Base-by-base conservation (phyloP, 2,113 vertebrate genomes). In the Deroptyus accipitrinus region DNA sequence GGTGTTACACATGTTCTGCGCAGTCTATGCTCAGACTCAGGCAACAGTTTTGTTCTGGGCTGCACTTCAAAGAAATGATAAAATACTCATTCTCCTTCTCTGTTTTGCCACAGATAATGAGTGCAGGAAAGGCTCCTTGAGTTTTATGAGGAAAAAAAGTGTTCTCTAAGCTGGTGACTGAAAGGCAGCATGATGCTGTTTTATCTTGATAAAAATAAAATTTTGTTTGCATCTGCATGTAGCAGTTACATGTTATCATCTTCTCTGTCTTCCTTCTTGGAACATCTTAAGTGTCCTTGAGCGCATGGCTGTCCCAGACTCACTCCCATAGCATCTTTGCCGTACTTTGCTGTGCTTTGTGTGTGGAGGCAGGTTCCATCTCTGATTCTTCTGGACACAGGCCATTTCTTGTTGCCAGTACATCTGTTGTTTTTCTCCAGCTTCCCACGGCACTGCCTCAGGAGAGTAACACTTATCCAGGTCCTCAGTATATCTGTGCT, bases 41-140 rank as follows among this genome's bases (percentile, higher is more conserved):
- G 61, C 82, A 87, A 80, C 87, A 77, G 67, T 93, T 90, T 86
- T 14, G 27, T 72, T 96, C 82, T 90, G 84, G 90, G 75, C 75
- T 77, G 42, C n/a, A 52, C 87, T 96, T 97, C 88, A 96, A 94
- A 96, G 79, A 92, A 88, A 93, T 74, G 70, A 94, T 90, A 90
- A 94, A 85, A 55, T 37, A 30, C 0, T 0, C 8, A 27, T 88
- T 94, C 23, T 88, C 44, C 28, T 82, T 19, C 33, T 86, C 61
- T 85, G 54, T 89, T 96, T 96, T 87, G 51, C 19, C 3, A 17
- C 13, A 35, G 83, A 79, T 93, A 87, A 73, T 42, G 20, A 89
- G 6, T 27, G 13, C 33, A 82, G 44, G 42, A 86, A 94, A 75
- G n/a, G 9, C 27, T 94, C 25, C 15, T 91, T 69, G 52, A 94